Base-by-base conservation (phyloP, 2,797 vertebrate genomes). In the Myripristis jacobus region DNA sequence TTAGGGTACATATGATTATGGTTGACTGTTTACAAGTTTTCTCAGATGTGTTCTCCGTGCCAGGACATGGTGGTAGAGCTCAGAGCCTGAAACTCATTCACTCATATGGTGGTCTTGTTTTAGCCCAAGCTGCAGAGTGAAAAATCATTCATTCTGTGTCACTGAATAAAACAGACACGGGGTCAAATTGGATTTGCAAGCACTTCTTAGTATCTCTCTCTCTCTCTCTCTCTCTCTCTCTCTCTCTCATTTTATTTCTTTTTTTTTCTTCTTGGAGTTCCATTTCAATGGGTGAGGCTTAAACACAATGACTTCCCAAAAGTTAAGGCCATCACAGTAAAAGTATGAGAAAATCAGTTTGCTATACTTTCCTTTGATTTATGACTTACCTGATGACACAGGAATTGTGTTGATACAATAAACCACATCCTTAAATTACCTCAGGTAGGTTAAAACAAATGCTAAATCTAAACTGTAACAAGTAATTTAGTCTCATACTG, bases 11-110 rank as follows among this genome's bases (percentile, higher is more conserved):
- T 89, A 84, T 88, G 87, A 91, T 90, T 91, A 90, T 92, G 89
- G 89, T 88, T 82, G 84, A 89, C 88, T 91, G 90, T 92, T 93
- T 92, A 91, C 91, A 92, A 90, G 91, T 90, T 87, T 78, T 84
- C 88, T 91, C 87, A 88, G 87, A 87, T 86, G 87, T 87, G 78
- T 71, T 83, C 62, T 43, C 79, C 70, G 68, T 87, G 88, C 90
- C 88, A 91, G 91, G 90, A 90, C 84, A 87, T 88, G 83, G 88
- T 88, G 91, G 89, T 91, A 87, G 85, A 81, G 65, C 75, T 76
- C 82, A 61, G 75, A 89, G 87, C 84, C 84, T 78, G 80, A 91
- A 84, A 88, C 66, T 77, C 85, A 86, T 84, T 91, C 85, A 78
- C 66, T 80, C 86, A 71, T 86, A 83, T 25, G 77, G 90, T 80